Conservation (phyloP, 2,797 vertebrate species). For the Iguana delicatissima region DNA sequence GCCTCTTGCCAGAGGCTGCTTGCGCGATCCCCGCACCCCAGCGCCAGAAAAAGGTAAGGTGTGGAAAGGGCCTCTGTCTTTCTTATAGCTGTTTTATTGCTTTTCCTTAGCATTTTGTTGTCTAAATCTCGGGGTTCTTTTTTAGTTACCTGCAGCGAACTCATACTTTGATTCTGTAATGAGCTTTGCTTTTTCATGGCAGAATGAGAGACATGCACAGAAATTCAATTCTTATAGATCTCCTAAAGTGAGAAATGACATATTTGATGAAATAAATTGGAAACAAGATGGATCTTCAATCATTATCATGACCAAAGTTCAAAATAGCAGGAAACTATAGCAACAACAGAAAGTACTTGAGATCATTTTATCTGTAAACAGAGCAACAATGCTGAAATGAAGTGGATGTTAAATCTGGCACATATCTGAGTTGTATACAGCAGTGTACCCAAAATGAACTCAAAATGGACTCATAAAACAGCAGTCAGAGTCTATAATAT, state of each 20-base stretch:
- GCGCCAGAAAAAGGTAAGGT: too few relatives aligned
- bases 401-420: conserved; percentile 25
- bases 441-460: conserved; percentile 19
- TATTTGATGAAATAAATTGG: conserved; percentile 64
- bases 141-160: conserved; percentile 59
- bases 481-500: conserved; percentile 36
- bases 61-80: not conserved
- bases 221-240: conserved; percentile 55
- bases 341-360: conserved; percentile 50
- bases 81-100: not conserved
- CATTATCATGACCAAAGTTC: conserved; percentile 65
- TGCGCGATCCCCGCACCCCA: too few relatives aligned
- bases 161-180: conserved; percentile 67
- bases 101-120: conserved; percentile 31
- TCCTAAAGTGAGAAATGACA: conserved; percentile 52
- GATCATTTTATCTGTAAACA: conserved; percentile 32
- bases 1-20: too few relatives aligned
- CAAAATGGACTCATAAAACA: not conserved
- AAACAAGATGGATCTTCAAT: conserved; percentile 55
- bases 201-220: conserved; percentile 48
- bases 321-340: conserved; percentile 53
- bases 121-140: conserved; percentile 56
- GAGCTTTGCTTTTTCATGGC: conserved; percentile 56
- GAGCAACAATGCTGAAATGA: conserved; percentile 52
- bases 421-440: not conserved